Base-by-base conservation (phyloP, 2,113 vertebrate species). In the Myotis davidii region DNA sequence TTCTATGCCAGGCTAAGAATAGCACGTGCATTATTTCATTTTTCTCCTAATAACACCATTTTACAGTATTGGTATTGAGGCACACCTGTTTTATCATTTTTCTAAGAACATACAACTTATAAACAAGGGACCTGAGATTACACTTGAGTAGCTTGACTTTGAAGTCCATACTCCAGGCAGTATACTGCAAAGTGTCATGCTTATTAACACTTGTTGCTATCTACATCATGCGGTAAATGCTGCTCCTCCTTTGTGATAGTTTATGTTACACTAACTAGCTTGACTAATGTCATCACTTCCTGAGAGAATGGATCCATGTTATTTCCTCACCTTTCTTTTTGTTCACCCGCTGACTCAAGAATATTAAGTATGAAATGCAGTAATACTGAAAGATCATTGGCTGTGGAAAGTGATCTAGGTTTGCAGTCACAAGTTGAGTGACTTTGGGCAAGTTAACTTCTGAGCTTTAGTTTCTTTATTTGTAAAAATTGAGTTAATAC, bases 381-480 rank as follows among this genome's bases (percentile, higher is more conserved):
- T 37, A 65, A 6, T 83, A 88, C 9, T 54, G 45, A 84, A 74
- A 88, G 84, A 64, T 85, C 9, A 20, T 39, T 34, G 72, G 20
- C 39, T 94, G 93, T 78, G 37, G 73, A 61, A n/a, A 27, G 29
- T 50, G n/a, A 34, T 74, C 17, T 32, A 52, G 64, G 10, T 37
- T 83, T 59, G 27, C 6, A 67, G 21, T 89, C 29, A 76, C 34
- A 94, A 77, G 73, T 12, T 32, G 56, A 89, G 23, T 85, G 65
- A 84, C 74, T 86, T 96, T 11, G 37, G 77, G 32, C 56, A 87
- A 78, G 12, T 94, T 92, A 82, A 77, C 39, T n/a, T 70, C 67
- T 39, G 21, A 91, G 16, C 48, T 93, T 93, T 32, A 50, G 16
- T 73, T 82, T 67, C 34, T 45, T 77, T 93, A 21, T 74, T 67